Percentiles rank a stretch among this genome's conserved stretches.
These are phyloP conservation scores for Pandemis heparana DNA, from an alignment of 2,888 invertebrate genomes.

Conservation along the genomic window DNA sequence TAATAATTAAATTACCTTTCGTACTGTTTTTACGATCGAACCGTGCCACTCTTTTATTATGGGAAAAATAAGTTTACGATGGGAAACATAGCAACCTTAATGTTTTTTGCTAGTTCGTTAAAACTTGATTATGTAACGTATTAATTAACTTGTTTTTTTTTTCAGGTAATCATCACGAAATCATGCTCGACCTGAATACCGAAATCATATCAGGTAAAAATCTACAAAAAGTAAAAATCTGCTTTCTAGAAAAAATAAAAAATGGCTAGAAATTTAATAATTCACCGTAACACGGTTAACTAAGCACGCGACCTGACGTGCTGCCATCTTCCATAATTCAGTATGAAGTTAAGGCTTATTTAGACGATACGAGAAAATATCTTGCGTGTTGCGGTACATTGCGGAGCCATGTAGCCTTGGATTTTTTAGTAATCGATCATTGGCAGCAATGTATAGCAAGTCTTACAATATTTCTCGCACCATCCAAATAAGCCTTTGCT, in stretches of 20 bases:
- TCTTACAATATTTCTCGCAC: too few relatives aligned
- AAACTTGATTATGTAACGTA: slow-evolving; percentile 18
- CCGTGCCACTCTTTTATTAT: slow-evolving; percentile 16
- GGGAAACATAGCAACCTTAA: slow-evolving; percentile 7
- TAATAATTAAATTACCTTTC: not conserved
- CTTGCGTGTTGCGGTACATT: too few relatives aligned
- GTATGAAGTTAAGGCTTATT: slow-evolving; percentile 46
- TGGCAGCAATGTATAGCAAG: too few relatives aligned
- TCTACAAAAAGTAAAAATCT: not conserved
- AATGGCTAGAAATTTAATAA: slow-evolving; percentile 32
- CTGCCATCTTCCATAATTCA: slow-evolving; percentile 51
- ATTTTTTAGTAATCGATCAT: too few relatives aligned
- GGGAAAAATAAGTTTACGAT: slow-evolving; percentile 27
- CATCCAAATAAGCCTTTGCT: slow-evolving; percentile 4
- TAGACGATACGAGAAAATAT: too few relatives aligned
- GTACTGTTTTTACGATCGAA: slow-evolving; percentile 2
- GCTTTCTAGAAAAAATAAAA: slow-evolving; percentile 30
- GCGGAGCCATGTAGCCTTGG: too few relatives aligned
- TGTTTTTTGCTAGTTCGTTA: not conserved
- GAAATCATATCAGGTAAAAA: slow-evolving; percentile 9
- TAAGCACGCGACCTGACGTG: slow-evolving; percentile 61
- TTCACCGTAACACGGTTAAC: slow-evolving; percentile 47
- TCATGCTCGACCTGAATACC: slow-evolving; percentile 14
- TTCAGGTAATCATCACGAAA: slow-evolving; percentile 36
- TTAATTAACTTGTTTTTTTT: slow-evolving; percentile 29